These are phyloP conservation scores for Sinocyclocheilus anshuiensis DNA, from an alignment of 2,113 vertebrate genomes.

Conservation along the genomic window DNA sequence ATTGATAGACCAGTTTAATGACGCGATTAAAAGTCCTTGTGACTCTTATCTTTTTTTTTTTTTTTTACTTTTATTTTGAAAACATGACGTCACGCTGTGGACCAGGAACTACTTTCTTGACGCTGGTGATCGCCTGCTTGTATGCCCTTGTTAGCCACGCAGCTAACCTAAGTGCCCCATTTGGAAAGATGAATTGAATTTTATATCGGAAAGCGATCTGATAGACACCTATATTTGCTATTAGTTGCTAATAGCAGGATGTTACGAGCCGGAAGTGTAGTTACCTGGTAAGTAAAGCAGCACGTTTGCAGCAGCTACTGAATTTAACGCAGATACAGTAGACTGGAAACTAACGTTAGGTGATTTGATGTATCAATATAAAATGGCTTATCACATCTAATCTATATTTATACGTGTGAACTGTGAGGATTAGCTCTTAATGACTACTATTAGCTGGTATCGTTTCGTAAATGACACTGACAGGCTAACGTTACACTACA, in stretches of 20 bases:
- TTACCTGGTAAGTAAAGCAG: constrained; percentile 71
- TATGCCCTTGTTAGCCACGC: constrained; percentile 75
- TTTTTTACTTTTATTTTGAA: constrained; percentile 48
- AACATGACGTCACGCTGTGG: constrained; percentile 40
- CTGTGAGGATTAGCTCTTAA: not conserved
- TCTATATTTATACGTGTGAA: not conserved
- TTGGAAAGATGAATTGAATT: constrained; percentile 67
- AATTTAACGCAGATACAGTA: not conserved
- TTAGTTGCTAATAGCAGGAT: constrained; percentile 63
- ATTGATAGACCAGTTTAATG: not conserved
- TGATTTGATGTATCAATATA: not conserved
- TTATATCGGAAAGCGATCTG: constrained; percentile 49
- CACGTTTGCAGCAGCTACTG: not conserved
- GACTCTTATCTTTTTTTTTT: not conserved
- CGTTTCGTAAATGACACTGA: constrained; percentile 4
- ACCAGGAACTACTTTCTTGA: constrained; percentile 72
- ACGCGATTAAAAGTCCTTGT: not conserved
- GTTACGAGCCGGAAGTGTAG: constrained; percentile 73
- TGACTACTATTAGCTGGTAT: not conserved
- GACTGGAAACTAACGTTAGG: not conserved
- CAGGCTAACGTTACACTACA: constrained; percentile 6
- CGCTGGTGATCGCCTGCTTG: constrained; percentile 40
- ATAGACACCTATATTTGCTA: constrained; percentile 44
- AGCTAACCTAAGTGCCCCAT: constrained; percentile 59
- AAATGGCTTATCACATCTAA: not conserved